These are phyloP conservation scores for Leguminivora glycinivorella DNA, from an alignment of 1,140 invertebrate species.

Conservation along the genomic window DNA sequence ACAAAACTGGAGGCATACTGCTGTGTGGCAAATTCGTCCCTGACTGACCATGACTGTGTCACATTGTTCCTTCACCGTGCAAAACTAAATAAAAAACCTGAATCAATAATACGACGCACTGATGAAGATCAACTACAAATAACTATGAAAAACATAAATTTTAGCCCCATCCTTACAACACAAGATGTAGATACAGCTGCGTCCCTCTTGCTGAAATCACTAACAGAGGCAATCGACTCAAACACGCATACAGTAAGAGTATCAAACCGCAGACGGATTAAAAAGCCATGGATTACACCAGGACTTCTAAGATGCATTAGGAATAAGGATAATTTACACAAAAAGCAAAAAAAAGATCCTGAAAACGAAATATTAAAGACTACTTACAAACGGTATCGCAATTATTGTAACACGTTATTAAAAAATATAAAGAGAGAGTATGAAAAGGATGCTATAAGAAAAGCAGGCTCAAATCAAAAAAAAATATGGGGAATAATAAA, in stretches of 20 bases:
- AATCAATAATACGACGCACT: not conserved
- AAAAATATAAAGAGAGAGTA: constrained; percentile 27
- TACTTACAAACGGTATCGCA: constrained; percentile 30
- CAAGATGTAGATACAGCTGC: not conserved
- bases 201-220: not conserved
- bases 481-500: not conserved
- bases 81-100: not conserved
- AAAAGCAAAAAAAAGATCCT: constrained; percentile 28
- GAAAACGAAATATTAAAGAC: not conserved
- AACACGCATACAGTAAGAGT: not conserved
- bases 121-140: not conserved
- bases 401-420: constrained; percentile 24
- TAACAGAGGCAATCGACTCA: not conserved
- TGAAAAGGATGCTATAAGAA: not conserved
- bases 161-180: no score
- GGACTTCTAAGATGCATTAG: constrained; percentile 39
- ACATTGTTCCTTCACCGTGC: not conserved
- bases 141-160: no score
- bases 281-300: constrained; percentile 41
- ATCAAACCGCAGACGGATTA: constrained; percentile 16
- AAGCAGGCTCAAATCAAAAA: not conserved
- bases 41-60: constrained; percentile 30
- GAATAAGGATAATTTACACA: constrained; percentile 34
- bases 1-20: not conserved
- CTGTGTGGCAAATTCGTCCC: constrained; percentile 1